Percentiles rank a stretch among this genome's conserved stretches.
phyloP scores from a whole-genome alignment of 2,113 vertebrate species.

The Dasyurus viverrinus region DNA sequence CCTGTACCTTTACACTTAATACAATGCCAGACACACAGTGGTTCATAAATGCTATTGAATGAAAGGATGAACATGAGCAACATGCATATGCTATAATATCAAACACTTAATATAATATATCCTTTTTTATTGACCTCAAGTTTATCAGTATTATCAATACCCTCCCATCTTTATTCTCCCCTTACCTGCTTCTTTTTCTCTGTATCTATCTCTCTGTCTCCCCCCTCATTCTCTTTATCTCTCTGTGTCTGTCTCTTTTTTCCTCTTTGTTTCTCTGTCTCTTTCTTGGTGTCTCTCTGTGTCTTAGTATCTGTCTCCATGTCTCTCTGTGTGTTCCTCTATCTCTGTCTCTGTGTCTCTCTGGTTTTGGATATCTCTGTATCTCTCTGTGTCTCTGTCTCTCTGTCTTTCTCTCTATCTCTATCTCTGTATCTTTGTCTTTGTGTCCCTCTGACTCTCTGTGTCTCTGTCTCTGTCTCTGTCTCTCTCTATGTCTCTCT shows the following conservation, averaged over 20 bases:
- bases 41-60: not conserved
- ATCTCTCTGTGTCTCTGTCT: no score
- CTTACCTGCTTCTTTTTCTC: not conserved
- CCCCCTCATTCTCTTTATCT: not conserved
- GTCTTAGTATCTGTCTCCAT: not conserved
- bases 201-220: no score
- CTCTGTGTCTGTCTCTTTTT: no score
- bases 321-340: no score
- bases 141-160: not conserved
- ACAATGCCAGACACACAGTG: not conserved
- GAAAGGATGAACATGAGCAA: not conserved
- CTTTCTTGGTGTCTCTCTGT: no score
- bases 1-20: not conserved
- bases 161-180: not conserved
- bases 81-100: not conserved
- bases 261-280: no score
- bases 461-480: no score
- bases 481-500: no score
- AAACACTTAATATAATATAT: not conserved
- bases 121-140: not conserved
- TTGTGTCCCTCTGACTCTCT: no score
- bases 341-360: not conserved
- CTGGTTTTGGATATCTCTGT: no score
- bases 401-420: no score
- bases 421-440: no score